These are phyloP conservation scores for Dyspetes luteomarginatus DNA, from an alignment of 2,888 invertebrate species.

Conservation along the genomic window DNA sequence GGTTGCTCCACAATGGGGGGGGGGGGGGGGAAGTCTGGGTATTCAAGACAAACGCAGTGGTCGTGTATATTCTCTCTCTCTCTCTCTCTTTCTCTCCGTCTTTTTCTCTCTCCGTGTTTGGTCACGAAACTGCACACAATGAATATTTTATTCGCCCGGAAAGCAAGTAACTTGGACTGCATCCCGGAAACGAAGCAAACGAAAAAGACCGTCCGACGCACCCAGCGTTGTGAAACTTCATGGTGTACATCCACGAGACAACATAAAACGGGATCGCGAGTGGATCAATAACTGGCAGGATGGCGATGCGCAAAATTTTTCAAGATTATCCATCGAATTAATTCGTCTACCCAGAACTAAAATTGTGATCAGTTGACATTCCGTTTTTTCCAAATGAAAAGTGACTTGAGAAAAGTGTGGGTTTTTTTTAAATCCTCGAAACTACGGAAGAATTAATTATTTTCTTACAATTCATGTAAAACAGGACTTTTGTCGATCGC, in stretches of 20 bases:
- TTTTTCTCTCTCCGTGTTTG: conserved; percentile 28
- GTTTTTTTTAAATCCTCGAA: too few species aligned
- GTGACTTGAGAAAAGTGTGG: too few species aligned
- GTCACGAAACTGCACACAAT: conserved; percentile 60
- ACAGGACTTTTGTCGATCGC: too few species aligned
- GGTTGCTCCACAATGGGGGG: conserved; percentile 3
- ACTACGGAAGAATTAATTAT: too few species aligned
- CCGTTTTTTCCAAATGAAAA: too few species aligned
- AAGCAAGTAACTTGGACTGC: conserved; percentile 58
- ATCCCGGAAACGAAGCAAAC: conserved; percentile 58
- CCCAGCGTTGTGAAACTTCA: conserved; percentile 41
- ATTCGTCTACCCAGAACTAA: too few species aligned
- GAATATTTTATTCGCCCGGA: conserved; percentile 64
- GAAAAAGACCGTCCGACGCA: conserved; percentile 39
- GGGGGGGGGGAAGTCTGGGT: conserved; percentile 28
- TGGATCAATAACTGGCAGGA: conserved; percentile 30
- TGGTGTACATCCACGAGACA: neutral
- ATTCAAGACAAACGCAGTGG: conserved; percentile 53
- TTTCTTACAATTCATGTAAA: too few species aligned
- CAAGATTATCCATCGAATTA: neutral
- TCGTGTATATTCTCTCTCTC: conserved; percentile 12
- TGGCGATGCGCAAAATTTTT: neutral
- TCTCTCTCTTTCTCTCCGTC: neutral
- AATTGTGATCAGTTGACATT: too few species aligned
- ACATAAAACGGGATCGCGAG: neutral